These are phyloP conservation scores for Callyntrura guangdongensis DNA, from an alignment of 2,888 invertebrate species.

Conservation along the genomic window DNA sequence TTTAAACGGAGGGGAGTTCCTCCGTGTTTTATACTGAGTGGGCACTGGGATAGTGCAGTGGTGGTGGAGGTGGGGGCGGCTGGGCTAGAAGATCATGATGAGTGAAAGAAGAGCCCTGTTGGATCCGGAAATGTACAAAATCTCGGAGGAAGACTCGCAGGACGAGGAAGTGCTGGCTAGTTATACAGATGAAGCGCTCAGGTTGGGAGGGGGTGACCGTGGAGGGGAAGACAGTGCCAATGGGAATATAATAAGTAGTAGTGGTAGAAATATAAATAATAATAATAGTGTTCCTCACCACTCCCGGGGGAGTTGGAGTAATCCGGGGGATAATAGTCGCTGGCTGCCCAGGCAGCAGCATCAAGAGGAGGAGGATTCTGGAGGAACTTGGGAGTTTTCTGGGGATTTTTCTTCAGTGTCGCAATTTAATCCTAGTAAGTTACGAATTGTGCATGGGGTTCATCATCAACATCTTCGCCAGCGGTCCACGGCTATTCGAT, in stretches of 20 bases:
- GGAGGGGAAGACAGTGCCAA: not conserved
- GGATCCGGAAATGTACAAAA: constrained; percentile 84
- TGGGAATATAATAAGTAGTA: too few species aligned
- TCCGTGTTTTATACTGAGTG: too few species aligned
- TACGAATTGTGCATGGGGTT: constrained; percentile 4
- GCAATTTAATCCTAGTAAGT: constrained; percentile 3
- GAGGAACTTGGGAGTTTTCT: not conserved
- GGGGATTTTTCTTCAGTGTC: not conserved
- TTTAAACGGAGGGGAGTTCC: too few species aligned
- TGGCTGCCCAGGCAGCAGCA: not conserved
- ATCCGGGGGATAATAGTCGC: not conserved
- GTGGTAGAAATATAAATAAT: too few species aligned
- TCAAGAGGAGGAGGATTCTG: not conserved
- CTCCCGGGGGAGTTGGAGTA: constrained; percentile 16
- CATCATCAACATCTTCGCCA: not conserved
- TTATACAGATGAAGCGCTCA: constrained; percentile 28
- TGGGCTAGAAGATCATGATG: constrained; percentile 34
- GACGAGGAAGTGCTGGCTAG: constrained; percentile 82
- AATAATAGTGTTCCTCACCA: not conserved
- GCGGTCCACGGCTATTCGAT: too few species aligned
- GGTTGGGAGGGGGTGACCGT: not conserved
- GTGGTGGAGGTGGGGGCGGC: not conserved
- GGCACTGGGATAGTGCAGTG: too few species aligned
- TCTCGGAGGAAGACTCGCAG: constrained; percentile 84
- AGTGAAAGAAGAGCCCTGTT: constrained; percentile 77